phyloP scores from a whole-genome alignment of 2,888 invertebrate genomes.

The Allacma fusca region DNA sequence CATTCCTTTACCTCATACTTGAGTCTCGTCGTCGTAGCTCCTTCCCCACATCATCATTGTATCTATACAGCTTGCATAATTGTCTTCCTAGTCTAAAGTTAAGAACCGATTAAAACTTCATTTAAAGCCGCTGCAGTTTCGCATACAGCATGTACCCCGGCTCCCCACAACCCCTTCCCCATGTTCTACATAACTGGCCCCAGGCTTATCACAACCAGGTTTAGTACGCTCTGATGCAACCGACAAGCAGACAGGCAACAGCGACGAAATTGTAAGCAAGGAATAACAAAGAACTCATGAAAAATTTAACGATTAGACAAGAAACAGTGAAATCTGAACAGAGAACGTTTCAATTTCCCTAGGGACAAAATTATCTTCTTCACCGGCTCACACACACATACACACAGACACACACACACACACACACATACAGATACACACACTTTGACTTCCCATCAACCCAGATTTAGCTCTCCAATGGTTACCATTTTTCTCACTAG shows the following conservation, averaged over 20 bases:
- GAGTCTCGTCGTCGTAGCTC: no score
- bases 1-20: no score
- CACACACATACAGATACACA: no score
- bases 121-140: background rate
- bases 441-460: background rate
- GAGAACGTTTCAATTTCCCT: constrained; percentile 27
- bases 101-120: constrained; percentile 11
- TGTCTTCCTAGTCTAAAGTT: background rate
- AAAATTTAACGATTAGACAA: constrained; percentile 29
- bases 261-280: constrained; percentile 11
- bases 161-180: background rate
- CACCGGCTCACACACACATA: background rate
- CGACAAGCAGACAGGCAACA: background rate
- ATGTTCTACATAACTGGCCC: no score
- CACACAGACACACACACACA: no score
- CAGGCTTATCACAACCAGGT: no score
- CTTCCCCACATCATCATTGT: no score
- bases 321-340: background rate
- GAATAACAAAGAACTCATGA: constrained; percentile 19
- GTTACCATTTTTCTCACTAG: no score
- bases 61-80: background rate
- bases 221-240: no score
- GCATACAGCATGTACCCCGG: background rate
- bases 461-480: background rate
- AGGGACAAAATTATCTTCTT: constrained; percentile 18